Evolutionary conservation across 2,888 invertebrate genomes (phyloP).

Genomic region (Ecliptopera silaceata): DNA sequence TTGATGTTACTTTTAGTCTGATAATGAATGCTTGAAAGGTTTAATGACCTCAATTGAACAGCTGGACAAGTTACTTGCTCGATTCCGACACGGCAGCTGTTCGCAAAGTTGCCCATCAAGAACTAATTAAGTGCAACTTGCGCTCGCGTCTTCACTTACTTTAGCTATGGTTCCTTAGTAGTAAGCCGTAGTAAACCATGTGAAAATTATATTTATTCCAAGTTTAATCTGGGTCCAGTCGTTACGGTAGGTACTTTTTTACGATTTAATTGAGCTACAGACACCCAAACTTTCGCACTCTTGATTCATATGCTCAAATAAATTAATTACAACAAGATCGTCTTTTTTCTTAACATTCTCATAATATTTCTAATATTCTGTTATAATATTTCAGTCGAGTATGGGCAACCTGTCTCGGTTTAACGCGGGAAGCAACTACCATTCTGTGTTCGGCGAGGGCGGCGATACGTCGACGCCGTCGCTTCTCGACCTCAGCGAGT

Average conservation of each 20-base stretch:
- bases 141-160: too few species aligned
- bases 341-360: neutral
- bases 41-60: neutral
- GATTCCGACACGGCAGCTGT: neutral
- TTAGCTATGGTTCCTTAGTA: too few species aligned
- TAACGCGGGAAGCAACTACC: conserved; percentile 88
- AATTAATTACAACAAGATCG: too few species aligned
- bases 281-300: too few species aligned
- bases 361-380: conserved; percentile 1
- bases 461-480: conserved; percentile 92
- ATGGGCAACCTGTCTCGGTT: conserved; percentile 85
- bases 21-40: neutral
- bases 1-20: neutral
- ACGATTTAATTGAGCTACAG: too few species aligned
- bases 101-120: neutral
- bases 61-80: neutral
- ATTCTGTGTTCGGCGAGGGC: conserved; percentile 91
- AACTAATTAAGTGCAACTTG: neutral
- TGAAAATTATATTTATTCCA: too few species aligned
- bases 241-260: too few species aligned
- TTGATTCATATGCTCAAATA: too few species aligned
- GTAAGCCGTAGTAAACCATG: too few species aligned
- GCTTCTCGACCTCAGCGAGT: conserved; percentile 94
- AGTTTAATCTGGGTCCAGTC: too few species aligned
- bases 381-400: conserved; percentile 73